Evolutionary conservation across 1,140 invertebrate genomes (phyloP).

Genomic region (Catajapyx aquilonaris): DNA sequence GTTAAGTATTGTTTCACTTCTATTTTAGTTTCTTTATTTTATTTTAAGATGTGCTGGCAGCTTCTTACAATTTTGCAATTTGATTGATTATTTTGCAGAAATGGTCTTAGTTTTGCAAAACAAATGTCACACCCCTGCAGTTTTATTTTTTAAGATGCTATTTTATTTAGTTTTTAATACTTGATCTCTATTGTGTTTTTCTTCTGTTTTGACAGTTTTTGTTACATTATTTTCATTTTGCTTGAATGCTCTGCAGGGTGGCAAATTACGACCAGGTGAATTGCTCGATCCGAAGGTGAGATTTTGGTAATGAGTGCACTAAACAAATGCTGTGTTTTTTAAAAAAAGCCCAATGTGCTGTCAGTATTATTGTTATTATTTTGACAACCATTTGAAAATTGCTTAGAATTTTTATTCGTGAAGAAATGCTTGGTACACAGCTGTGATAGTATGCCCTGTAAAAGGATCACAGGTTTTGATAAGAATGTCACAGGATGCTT

Average conservation of each 20-base stretch:
- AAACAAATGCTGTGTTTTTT: too few species aligned
- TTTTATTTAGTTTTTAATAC: slow-evolving; percentile 1
- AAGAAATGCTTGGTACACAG: too few species aligned
- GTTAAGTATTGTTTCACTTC: slow-evolving; percentile 1
- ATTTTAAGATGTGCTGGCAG: slow-evolving; percentile 1
- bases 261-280: slow-evolving; percentile 55
- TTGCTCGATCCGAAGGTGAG: slow-evolving; percentile 55
- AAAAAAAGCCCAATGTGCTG: too few species aligned
- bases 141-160: slow-evolving; percentile 1
- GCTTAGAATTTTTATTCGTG: too few species aligned
- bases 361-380: too few species aligned
- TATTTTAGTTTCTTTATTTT: slow-evolving; percentile 4
- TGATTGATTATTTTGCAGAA: not conserved
- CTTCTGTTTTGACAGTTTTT: slow-evolving; percentile 6
- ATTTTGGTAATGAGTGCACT: too few species aligned
- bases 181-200: slow-evolving; percentile 4
- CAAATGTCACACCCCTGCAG: too few species aligned
- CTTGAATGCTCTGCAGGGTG: slow-evolving; percentile 31
- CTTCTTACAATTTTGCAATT: not conserved
- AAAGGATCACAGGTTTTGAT: too few species aligned
- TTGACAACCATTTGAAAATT: too few species aligned
- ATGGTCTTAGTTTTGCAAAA: too few species aligned
- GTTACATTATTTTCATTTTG: slow-evolving; percentile 11
- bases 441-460: too few species aligned
- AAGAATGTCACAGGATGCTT: too few species aligned